Percentiles rank a stretch among this genome's conserved stretches.
Conservation (phyloP, 2,888 invertebrate genomes). For the Rotaria socialis region DNA sequence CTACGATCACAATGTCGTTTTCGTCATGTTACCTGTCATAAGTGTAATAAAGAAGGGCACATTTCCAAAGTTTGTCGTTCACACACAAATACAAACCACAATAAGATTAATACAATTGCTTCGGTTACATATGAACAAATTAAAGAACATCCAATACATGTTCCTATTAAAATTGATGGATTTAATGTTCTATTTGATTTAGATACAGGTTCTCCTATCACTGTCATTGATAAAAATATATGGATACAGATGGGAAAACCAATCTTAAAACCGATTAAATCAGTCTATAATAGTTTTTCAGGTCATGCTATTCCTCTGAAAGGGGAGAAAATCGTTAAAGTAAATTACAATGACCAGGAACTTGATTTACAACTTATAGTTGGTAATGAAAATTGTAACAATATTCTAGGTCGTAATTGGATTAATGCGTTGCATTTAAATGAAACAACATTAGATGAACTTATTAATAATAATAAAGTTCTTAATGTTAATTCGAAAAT, state of each 20-base stretch:
- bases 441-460: background rate
- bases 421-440: background rate
- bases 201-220: background rate
- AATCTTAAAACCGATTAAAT: background rate
- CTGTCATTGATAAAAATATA: background rate
- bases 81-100: background rate
- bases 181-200: background rate
- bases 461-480: background rate
- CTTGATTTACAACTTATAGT: background rate
- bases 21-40: background rate
- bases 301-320: background rate
- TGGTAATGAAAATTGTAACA: background rate
- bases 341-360: background rate
- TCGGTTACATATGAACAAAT: fast-evolving
- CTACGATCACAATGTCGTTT: background rate
- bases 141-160: background rate
- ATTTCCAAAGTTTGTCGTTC: background rate
- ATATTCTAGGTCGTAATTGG: background rate
- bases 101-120: background rate
- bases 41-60: background rate
- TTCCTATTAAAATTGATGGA: background rate
- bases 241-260: background rate
- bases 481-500: no score
- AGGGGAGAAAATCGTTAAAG: background rate
- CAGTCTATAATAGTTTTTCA: background rate